A percentile compares a stretch with the other conserved stretches of the same genome.
Conservation (phyloP, 1,140 invertebrate species). For the Vanessa tameamea region DNA sequence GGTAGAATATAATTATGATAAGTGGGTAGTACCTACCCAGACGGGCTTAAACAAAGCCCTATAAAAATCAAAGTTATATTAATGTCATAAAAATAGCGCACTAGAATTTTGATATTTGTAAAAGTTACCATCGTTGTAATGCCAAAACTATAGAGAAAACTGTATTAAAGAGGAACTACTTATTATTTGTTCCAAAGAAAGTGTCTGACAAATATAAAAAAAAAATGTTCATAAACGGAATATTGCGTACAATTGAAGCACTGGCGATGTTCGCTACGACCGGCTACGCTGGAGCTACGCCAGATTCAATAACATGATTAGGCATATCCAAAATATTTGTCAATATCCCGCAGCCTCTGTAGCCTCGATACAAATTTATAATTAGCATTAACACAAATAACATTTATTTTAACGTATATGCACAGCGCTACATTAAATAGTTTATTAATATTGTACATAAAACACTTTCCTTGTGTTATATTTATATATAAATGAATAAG, state of each 20-base stretch:
- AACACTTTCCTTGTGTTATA: too few relatives aligned
- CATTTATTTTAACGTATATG: too few relatives aligned
- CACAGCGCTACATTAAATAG: too few relatives aligned
- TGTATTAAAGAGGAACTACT: conserved; percentile 7
- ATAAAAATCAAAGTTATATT: too few relatives aligned
- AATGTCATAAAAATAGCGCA: too few relatives aligned
- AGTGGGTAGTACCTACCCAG: too few relatives aligned
- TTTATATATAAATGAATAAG: too few relatives aligned
- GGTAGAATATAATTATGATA: too few relatives aligned
- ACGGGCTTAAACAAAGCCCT: too few relatives aligned
- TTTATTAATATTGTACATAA: too few relatives aligned
- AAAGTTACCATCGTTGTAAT: too few relatives aligned
- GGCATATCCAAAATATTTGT: conserved; percentile 53
- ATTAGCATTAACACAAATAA: neutral
- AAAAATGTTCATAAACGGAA: conserved; percentile 34
- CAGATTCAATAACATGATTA: conserved; percentile 59
- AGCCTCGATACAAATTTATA: conserved; percentile 21
- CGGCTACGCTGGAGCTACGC: conserved; percentile 53
- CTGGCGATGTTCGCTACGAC: conserved; percentile 53
- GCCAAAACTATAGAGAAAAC: neutral
- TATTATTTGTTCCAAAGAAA: conserved; percentile 18
- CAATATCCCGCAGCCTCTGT: conserved; percentile 34
- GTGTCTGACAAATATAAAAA: conserved; percentile 30
- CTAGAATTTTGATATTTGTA: too few relatives aligned
- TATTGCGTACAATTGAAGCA: conserved; percentile 52